A percentile compares a stretch with the other conserved stretches of the same genome.
phyloP scores from a whole-genome alignment of 2,888 invertebrate genomes.

The Pseudolycoriella hygida region DNA sequence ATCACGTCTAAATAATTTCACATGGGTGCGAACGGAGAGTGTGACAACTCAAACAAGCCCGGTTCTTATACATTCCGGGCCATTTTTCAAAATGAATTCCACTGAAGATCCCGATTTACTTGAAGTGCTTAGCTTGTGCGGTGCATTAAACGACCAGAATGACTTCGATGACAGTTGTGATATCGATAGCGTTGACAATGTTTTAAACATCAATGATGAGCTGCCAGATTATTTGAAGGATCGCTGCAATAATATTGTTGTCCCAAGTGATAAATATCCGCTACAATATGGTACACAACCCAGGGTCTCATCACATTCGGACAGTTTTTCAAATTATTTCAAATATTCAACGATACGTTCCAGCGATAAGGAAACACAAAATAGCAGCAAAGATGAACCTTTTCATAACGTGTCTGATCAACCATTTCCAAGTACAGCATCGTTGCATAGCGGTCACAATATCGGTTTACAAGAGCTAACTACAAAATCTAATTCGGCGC shows the following conservation, averaged over 20 bases:
- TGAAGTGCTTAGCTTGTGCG: slow-evolving; percentile 26
- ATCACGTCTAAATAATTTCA: background rate
- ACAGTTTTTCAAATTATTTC: too few relatives aligned
- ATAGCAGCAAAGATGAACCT: slow-evolving; percentile 23
- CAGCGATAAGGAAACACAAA: slow-evolving; percentile 7
- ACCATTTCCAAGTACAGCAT: slow-evolving; percentile 29
- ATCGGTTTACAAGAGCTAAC: slow-evolving; percentile 24
- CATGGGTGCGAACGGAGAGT: slow-evolving; percentile 8
- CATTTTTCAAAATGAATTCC: slow-evolving; percentile 11
- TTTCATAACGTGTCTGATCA: slow-evolving; percentile 26
- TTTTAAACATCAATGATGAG: background rate
- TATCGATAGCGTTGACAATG: slow-evolving; percentile 1
- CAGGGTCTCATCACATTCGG: background rate
- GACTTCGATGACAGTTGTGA: slow-evolving; percentile 11
- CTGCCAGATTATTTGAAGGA: background rate
- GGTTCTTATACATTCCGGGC: background rate
- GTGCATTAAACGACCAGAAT: slow-evolving; percentile 18
- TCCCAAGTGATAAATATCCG: background rate
- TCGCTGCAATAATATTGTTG: too few relatives aligned
- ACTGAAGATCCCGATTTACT: slow-evolving; percentile 27
- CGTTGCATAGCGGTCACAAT: slow-evolving; percentile 25
- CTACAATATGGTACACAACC: background rate
- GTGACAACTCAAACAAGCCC: slow-evolving; percentile 8
- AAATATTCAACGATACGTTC: background rate
- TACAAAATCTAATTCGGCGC: slow-evolving; percentile 28